Evolutionary conservation across 2,113 vertebrate species (phyloP), one percentile per base, ranked within the genome.

Genomic region (Natator depressus): DNA sequence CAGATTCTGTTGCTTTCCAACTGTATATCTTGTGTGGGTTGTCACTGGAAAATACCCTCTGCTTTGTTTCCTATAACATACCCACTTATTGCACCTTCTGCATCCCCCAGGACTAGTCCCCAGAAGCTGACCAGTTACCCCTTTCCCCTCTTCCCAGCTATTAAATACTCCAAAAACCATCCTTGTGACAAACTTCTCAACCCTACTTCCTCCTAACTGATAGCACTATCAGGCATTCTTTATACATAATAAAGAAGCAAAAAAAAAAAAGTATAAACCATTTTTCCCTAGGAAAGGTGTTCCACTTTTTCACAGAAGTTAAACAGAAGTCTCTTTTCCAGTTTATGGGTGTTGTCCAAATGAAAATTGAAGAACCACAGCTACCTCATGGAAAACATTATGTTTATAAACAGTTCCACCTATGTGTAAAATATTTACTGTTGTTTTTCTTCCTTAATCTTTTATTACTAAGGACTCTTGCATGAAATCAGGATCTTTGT

Each of bases 401-500:
- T 7, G 55, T 85, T 91, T 86, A 38, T 90, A 84, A 89, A 80
- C 79, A 87, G 38, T 88, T 24, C 20, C 91, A 90, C 95, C 82
- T 96, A 92, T 88, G n/a, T 91, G 46, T 80, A 76, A 94, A 94
- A 88, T 89, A 93, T 78, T 90, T 11, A 49, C 42, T 83, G 84
- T 94, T 97, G 95, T 97, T 98, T 97, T 97, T 96, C 85, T 95
- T 96, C 86, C 87, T 51, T 93, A 89, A 88, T 51, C 54, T 96
- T 97, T 98, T 98, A 97, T 97, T 97, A 87, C 94, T 95, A 59
- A 82, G 53, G 93, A 91, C 91, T 96, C 1, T 0, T 97, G 94
- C 87, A 87, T 97, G 94, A 95, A 93, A 97, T 95, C 88, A 87
- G 82, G 94, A 89, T 95, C 96, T 98, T 97, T 97, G 97, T 98